Conservation (phyloP, 1,140 invertebrate genomes). For the Heliconius nattereri region DNA sequence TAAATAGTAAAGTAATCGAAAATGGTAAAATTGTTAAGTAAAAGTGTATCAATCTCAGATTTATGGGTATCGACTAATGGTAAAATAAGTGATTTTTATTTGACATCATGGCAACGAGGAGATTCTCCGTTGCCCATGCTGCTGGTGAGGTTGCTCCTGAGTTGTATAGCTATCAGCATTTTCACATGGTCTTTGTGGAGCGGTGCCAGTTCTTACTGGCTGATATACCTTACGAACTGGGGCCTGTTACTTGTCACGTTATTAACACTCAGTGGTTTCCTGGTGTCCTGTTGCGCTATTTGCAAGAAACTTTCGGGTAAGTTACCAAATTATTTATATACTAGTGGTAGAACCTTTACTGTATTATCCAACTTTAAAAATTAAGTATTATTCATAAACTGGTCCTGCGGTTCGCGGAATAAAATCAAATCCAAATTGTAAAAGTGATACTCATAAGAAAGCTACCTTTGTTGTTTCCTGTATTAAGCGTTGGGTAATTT, state of each 20-base stretch:
- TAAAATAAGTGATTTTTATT: conserved; percentile 66
- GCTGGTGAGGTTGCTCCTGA: conserved; percentile 81
- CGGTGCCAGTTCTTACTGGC: conserved; percentile 78
- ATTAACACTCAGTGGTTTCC: conserved; percentile 60
- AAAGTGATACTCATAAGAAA: neutral
- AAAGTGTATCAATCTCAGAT: conserved; percentile 56
- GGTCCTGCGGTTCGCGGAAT: neutral
- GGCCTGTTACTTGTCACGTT: conserved; percentile 80
- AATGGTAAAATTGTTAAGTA: conserved; percentile 72
- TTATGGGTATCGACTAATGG: conserved; percentile 71
- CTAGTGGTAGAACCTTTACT: no score
- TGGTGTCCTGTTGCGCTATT: conserved; percentile 54
- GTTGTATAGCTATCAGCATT: conserved; percentile 67
- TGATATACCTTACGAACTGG: conserved; percentile 88
- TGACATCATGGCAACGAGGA: conserved; percentile 72
- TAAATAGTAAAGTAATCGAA: conserved; percentile 21
- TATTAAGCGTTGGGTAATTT: neutral
- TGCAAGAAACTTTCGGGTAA: conserved; percentile 51
- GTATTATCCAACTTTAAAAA: neutral
- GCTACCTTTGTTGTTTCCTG: neutral
- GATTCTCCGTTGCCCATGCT: conserved; percentile 67
- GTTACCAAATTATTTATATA: conserved; percentile 13
- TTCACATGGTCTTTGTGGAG: conserved; percentile 78
- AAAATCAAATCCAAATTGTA: neutral
- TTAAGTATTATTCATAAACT: neutral